These are phyloP conservation scores for Erythrocercus mccallii DNA, from an alignment of 2,113 vertebrate genomes.

Conservation along the genomic window DNA sequence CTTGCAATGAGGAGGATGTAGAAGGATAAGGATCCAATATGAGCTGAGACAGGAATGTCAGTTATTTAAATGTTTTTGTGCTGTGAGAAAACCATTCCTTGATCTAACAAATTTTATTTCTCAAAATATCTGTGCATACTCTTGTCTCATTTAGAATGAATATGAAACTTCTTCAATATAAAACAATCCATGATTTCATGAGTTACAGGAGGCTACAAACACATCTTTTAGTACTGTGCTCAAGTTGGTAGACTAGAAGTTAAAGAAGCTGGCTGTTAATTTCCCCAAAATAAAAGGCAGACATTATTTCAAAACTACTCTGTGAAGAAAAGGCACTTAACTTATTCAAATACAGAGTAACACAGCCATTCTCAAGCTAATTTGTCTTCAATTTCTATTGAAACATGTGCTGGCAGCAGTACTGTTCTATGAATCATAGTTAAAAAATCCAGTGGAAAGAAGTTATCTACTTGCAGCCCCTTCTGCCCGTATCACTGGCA, in stretches of 20 bases:
- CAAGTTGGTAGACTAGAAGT: background rate
- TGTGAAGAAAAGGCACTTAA: background rate
- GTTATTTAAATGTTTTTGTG: background rate
- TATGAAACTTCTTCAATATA: background rate
- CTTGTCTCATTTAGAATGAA: background rate
- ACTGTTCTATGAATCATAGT: background rate
- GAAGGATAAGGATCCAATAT: background rate
- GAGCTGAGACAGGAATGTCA: background rate
- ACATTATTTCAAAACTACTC: background rate
- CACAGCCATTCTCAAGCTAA: background rate
- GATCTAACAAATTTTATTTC: background rate
- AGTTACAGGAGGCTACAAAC: background rate
- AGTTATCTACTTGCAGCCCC: background rate
- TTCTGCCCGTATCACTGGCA: background rate
- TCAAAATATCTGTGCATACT: background rate
- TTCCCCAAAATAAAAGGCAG: background rate
- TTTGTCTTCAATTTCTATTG: background rate
- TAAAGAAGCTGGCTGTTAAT: background rate
- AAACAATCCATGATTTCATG: background rate
- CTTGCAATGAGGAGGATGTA: background rate
- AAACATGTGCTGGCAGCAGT: background rate
- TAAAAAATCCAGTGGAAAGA: background rate
- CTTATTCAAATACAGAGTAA: background rate
- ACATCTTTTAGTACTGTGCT: background rate
- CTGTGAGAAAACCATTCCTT: background rate